Percentiles rank a stretch among this genome's conserved stretches.
Evolutionary conservation across 2,113 vertebrate genomes (phyloP).

Genomic region (rabbit (Oryctolagus cuniculus)): DNA sequence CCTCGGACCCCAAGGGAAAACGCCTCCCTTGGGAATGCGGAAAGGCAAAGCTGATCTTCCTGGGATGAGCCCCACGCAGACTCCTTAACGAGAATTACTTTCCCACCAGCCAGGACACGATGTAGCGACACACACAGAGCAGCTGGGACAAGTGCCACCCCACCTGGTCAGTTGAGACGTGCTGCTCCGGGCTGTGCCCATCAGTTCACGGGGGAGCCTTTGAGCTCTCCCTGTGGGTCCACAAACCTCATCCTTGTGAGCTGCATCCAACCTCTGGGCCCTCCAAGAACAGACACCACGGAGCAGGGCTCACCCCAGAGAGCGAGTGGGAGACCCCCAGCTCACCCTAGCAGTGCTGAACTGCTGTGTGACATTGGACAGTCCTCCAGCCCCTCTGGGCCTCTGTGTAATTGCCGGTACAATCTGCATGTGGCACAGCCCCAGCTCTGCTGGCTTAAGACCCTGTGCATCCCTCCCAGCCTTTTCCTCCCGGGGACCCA

Average conservation of each 20-base stretch:
- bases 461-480: not conserved
- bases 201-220: too few relatives aligned
- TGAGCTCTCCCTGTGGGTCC: too few relatives aligned
- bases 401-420: not conserved
- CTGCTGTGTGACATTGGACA: not conserved
- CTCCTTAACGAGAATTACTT: not conserved
- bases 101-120: not conserved
- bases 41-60: not conserved
- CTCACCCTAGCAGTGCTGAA: not conserved
- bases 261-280: rapidly evolving
- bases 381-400: not conserved
- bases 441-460: too few relatives aligned
- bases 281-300: rapidly evolving
- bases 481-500: not conserved
- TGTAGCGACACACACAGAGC: not conserved
- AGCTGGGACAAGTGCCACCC: not conserved
- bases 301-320: not conserved
- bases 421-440: rapidly evolving
- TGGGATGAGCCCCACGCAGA: not conserved
- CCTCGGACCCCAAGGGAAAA: not conserved
- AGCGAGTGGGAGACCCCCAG: rapidly evolving
- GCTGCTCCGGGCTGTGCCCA: not conserved
- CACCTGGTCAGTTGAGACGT: not conserved
- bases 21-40: not conserved
- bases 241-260: rapidly evolving